Evolutionary conservation across 2,888 invertebrate species (phyloP).

Genomic region (Anoplius nigerrimus): DNA sequence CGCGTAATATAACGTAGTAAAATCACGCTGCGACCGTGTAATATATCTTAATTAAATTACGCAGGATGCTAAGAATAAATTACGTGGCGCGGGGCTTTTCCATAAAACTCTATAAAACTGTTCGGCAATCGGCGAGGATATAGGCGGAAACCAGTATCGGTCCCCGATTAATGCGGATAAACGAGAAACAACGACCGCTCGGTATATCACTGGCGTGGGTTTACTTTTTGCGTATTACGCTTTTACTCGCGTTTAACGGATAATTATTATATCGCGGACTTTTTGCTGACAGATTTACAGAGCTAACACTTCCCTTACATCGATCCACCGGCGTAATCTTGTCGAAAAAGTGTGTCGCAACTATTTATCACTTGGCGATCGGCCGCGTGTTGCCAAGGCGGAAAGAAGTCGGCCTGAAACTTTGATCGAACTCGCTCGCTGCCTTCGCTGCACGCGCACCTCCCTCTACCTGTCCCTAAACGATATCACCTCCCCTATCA

Average conservation of each 20-base stretch:
- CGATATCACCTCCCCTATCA: too few species aligned
- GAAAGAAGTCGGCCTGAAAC: too few species aligned
- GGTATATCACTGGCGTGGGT: background rate
- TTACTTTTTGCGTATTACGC: constrained; percentile 5
- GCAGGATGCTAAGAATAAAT: constrained; percentile 3
- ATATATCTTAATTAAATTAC: constrained; percentile 1
- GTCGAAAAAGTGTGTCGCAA: too few species aligned
- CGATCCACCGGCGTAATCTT: background rate
- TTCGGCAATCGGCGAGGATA: too few species aligned
- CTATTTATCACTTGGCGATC: too few species aligned
- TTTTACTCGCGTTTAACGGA: background rate
- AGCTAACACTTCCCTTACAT: background rate
- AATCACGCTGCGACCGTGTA: background rate
- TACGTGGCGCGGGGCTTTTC: background rate
- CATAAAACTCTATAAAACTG: background rate
- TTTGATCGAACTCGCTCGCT: too few species aligned
- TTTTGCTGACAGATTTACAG: background rate
- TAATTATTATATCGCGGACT: constrained; percentile 3
- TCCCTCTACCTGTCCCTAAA: too few species aligned
- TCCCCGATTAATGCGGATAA: background rate
- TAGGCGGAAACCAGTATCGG: too few species aligned
- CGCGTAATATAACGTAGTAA: background rate
- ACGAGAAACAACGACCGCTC: constrained; percentile 3
- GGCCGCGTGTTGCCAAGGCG: too few species aligned
- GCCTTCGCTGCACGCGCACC: too few species aligned